Evolutionary conservation across 2,797 vertebrate genomes (phyloP).

Genomic region (Paedocypris micromegethes): DNA sequence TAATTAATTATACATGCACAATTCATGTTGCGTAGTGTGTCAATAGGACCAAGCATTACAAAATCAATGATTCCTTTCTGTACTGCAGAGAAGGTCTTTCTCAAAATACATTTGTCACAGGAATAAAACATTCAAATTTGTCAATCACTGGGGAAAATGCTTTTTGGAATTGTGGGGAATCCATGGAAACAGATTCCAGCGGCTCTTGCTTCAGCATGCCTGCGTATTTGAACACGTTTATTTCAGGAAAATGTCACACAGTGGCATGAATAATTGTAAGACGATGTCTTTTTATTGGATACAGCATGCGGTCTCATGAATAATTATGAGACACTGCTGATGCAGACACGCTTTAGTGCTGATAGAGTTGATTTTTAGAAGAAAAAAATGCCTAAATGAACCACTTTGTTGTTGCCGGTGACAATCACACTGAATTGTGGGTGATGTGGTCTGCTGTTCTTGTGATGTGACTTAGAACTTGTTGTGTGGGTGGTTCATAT

Average conservation of each 20-base stretch:
- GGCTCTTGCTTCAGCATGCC: not conserved
- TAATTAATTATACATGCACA: too few species aligned
- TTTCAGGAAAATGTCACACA: not conserved
- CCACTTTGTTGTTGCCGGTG: not conserved
- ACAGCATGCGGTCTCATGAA: not conserved
- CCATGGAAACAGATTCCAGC: too few species aligned
- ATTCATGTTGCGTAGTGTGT: too few species aligned
- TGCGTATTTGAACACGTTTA: not conserved
- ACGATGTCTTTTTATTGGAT: not conserved
- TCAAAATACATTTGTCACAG: too few species aligned
- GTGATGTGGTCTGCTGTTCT: not conserved
- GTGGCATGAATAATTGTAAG: constrained; percentile 3
- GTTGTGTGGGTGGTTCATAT: constrained; percentile 21
- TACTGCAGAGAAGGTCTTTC: too few species aligned
- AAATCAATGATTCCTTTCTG: too few species aligned
- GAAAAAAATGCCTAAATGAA: not conserved
- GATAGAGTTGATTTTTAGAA: too few species aligned
- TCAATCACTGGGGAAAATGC: not conserved
- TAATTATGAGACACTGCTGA: not conserved
- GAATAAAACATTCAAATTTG: too few species aligned
- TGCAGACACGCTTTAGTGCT: too few species aligned
- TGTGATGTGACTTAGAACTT: not conserved
- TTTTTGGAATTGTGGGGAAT: not conserved
- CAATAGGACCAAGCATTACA: too few species aligned
- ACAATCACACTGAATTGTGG: not conserved